Evolutionary conservation across 1,140 invertebrate species (phyloP).

Genomic region (Augochlora pura): DNA sequence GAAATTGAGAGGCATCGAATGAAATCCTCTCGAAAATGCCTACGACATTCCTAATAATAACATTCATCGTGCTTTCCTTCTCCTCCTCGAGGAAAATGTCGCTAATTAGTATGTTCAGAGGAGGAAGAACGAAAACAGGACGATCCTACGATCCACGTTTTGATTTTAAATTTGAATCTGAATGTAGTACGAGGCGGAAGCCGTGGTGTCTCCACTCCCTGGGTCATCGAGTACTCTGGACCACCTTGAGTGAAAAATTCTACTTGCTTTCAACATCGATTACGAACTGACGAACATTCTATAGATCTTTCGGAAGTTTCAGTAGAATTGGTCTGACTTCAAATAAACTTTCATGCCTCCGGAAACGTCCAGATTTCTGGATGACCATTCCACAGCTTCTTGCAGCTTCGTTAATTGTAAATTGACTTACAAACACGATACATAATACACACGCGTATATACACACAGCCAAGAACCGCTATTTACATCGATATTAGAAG

Average conservation of each 20-base stretch:
- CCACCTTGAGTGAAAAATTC: no score
- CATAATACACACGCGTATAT: conserved; percentile 8
- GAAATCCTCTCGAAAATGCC: conserved; percentile 49
- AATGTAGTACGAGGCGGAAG: conserved; percentile 13
- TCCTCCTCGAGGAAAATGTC: conserved; percentile 23
- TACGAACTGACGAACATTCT: neutral
- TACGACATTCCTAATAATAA: conserved; percentile 63
- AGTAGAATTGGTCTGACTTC: no score
- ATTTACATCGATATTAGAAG: conserved; percentile 35
- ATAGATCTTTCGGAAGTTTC: no score
- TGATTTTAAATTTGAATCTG: conserved; percentile 30
- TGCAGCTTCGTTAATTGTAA: neutral
- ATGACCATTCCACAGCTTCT: neutral
- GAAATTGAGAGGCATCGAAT: conserved; percentile 7
- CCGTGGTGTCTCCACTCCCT: neutral
- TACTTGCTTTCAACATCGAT: no score
- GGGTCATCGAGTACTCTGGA: neutral
- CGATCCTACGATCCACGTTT: conserved; percentile 17
- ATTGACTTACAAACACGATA: conserved; percentile 8
- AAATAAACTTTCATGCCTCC: no score
- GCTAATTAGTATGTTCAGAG: neutral
- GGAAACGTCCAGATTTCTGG: neutral
- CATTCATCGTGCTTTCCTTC: conserved; percentile 58
- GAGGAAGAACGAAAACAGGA: neutral
- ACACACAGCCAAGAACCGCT: neutral